These are phyloP conservation scores for Hiodon alosoides DNA, from an alignment of 2,113 vertebrate genomes.

Conservation along the genomic window DNA sequence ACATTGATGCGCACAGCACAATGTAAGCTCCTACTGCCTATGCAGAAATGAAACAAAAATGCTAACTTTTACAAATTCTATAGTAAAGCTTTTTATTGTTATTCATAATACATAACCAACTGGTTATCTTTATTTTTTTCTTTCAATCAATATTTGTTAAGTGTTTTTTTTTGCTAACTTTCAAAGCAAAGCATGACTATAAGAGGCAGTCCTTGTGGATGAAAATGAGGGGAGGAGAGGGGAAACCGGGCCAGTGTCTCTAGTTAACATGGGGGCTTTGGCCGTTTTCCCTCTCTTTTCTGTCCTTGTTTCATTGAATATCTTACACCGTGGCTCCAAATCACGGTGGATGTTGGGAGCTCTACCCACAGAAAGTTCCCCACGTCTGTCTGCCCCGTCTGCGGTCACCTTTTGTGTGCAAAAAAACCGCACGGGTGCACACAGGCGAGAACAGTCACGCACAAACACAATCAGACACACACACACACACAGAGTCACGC, in stretches of 20 bases:
- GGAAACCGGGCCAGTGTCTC: neutral
- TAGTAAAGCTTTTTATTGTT: conserved; percentile 26
- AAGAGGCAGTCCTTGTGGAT: neutral
- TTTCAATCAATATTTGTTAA: neutral
- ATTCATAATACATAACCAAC: conserved; percentile 15
- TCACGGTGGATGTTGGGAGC: too few species aligned
- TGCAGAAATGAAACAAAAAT: conserved; percentile 10
- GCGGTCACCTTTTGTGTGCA: too few species aligned
- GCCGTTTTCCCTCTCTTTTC: neutral
- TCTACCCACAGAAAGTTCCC: too few species aligned
- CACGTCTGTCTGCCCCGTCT: too few species aligned
- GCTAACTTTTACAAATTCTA: conserved; percentile 18
- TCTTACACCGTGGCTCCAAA: neutral
- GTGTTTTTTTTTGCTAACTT: conserved; percentile 2
- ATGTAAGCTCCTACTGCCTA: conserved; percentile 7
- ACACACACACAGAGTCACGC: too few species aligned
- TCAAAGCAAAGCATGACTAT: neutral
- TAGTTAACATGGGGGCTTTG: neutral
- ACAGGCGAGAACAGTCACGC: too few species aligned
- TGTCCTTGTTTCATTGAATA: neutral
- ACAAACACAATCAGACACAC: too few species aligned
- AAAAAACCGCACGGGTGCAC: too few species aligned
- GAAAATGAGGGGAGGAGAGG: neutral
- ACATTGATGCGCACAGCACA: neutral
- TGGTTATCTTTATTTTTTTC: neutral